Conservation (phyloP, 1,140 invertebrate genomes). For the Piezodorus guildinii region DNA sequence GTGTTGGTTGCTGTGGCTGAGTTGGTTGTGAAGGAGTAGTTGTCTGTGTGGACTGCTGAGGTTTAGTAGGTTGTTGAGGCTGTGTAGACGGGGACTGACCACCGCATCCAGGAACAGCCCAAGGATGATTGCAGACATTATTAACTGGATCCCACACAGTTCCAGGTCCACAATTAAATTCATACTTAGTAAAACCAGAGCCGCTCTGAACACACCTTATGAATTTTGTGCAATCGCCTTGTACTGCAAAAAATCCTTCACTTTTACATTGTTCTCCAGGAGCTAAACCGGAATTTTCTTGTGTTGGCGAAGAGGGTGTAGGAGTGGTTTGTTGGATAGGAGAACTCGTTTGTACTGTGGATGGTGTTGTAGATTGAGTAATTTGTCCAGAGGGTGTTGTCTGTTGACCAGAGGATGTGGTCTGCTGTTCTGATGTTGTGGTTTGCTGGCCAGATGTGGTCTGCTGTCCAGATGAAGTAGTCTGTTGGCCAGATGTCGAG, state of each 20-base stretch:
- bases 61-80: slow-evolving; percentile 12
- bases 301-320: neutral
- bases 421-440: neutral
- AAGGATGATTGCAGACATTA: slow-evolving; percentile 39
- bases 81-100: neutral
- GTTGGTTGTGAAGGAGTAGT: slow-evolving; percentile 16
- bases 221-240: slow-evolving; percentile 36
- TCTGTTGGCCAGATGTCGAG: slow-evolving; percentile 20
- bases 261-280: slow-evolving; percentile 31
- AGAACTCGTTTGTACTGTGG: neutral
- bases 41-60: slow-evolving; percentile 14
- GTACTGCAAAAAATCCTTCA: slow-evolving; percentile 45
- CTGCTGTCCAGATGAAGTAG: slow-evolving; percentile 21
- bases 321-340: slow-evolving; percentile 5
- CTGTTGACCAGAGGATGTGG: slow-evolving; percentile 11
- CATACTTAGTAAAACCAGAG: slow-evolving; percentile 35
- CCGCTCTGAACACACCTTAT: slow-evolving; percentile 35
- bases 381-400: slow-evolving; percentile 2
- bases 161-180: slow-evolving; percentile 35
- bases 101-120: slow-evolving; percentile 30
- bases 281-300: neutral
- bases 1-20: slow-evolving; percentile 16
- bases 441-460: neutral
- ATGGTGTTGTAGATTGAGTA: slow-evolving; percentile 6
- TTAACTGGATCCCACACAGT: slow-evolving; percentile 38